phyloP scores from a whole-genome alignment of 2,797 vertebrate genomes.

The Dromococcyx pavoninus region DNA sequence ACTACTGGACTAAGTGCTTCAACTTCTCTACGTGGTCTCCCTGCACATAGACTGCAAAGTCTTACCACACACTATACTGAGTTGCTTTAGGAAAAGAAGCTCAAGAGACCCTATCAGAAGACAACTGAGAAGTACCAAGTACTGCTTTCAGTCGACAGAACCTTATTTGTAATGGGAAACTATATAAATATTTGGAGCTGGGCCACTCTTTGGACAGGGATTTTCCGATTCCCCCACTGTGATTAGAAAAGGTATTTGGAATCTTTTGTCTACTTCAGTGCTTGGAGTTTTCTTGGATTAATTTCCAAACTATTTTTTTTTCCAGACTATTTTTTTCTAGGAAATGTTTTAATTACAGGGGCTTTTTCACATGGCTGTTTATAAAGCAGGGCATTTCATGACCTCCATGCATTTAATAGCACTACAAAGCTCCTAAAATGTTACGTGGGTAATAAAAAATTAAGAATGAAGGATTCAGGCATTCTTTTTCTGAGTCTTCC shows the following conservation, averaged over 20 bases:
- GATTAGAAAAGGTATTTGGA: constrained; percentile 36
- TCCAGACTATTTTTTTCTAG: not conserved
- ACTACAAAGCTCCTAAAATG: not conserved
- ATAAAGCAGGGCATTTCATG: not conserved
- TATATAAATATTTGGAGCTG: constrained; percentile 37
- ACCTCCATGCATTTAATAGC: not conserved
- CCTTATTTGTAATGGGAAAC: constrained; percentile 6
- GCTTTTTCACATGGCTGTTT: not conserved
- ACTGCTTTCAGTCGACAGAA: not conserved
- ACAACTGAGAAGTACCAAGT: not conserved
- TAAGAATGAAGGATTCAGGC: not conserved
- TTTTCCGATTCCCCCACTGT: constrained; percentile 20
- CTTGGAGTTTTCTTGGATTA: not conserved
- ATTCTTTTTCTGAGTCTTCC: not conserved
- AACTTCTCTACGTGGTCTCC: not conserved
- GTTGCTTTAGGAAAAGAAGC: not conserved
- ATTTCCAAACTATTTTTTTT: constrained; percentile 24
- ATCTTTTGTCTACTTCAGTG: not conserved
- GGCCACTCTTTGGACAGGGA: constrained; percentile 29
- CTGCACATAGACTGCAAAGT: not conserved
- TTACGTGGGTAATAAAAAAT: not conserved
- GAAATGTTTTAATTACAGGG: not conserved
- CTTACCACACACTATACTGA: not conserved
- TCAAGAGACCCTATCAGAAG: not conserved
- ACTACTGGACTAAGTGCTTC: not conserved